Evolutionary conservation across 2,888 invertebrate species (phyloP), one percentile per base, ranked within the genome.

Genomic region (Tachina lurida): DNA sequence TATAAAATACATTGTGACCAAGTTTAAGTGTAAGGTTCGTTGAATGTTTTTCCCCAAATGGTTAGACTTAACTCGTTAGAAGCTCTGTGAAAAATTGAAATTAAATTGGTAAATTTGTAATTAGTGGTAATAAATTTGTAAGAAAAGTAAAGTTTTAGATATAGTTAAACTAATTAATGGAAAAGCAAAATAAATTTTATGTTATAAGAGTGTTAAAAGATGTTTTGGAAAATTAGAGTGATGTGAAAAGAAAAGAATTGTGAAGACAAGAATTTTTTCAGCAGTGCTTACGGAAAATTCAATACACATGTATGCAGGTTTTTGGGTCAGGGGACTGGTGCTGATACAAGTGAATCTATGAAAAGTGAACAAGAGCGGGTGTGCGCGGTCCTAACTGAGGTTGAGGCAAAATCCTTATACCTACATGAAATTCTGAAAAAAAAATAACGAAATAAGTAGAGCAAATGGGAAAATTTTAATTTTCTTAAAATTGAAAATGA

Each of bases 31-130:
- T 89, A 89, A 90, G 89, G 91, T 91, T 91, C 91, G 91, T 91
- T 91, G 89, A 91, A 90, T 91, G 91, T 90, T 5, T 91, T 92
- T 90, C 90, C 89, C 89, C 90, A 91, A 92, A 91, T 91, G 91
- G 92, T 92, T 91, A 91, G 91, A 90, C 90, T 89, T 90, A 89
- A 92, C 89, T 90, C 90, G 91, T 89, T 91, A 88, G 89, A 90
- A 88, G 89, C 89, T 91, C 90, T 89, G 90, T 88, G 87, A 89
- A 90, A 89, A 90, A 84, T 87, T 82, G 8, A 84, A 84, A 86
- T 85, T 84, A 81, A 86, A 84, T 87, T 84, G 86, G 87, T 87
- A 87, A 89, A 87, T 81, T 56, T 67, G 17, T 41, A 41, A n/a
- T 58, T 47, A 83, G 76, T 62, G 85, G 17, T 56, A 60, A 74